Conservation (phyloP, 2,797 vertebrate genomes). For the Hephaestus fuliginosus region DNA sequence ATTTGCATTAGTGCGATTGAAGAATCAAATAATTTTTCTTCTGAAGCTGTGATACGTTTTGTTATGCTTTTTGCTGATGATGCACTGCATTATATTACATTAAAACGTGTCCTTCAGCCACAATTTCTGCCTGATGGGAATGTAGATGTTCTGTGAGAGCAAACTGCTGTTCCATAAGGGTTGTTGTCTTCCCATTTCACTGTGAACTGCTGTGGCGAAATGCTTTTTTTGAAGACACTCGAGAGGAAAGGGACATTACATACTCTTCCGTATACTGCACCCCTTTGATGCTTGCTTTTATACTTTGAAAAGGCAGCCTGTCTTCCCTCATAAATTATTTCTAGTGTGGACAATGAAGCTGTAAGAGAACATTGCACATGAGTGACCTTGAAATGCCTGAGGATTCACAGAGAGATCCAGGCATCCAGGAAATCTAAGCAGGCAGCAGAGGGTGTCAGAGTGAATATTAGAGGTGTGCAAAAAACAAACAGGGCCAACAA, state of each 20-base stretch:
- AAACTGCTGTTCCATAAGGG: conserved; percentile 20
- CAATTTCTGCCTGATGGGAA: conserved; percentile 32
- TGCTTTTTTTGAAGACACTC: conserved; percentile 32
- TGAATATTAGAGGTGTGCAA: conserved; percentile 17
- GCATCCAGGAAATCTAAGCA: conserved; percentile 37
- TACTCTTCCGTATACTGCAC: background rate
- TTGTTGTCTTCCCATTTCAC: conserved; percentile 46
- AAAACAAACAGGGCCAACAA: conserved; percentile 39
- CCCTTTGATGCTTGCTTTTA: conserved; percentile 23
- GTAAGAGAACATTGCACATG: conserved; percentile 40
- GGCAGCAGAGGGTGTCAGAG: conserved; percentile 28
- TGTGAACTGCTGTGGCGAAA: conserved; percentile 29
- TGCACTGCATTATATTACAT: background rate
- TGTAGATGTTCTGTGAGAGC: conserved; percentile 14
- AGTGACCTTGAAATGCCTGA: conserved; percentile 61
- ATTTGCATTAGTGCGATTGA: conserved; percentile 17
- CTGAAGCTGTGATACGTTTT: conserved; percentile 1
- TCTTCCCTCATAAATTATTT: conserved; percentile 53
- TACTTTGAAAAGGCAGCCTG: conserved; percentile 20
- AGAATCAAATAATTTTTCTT: conserved; percentile 20
- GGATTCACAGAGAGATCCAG: conserved; percentile 60
- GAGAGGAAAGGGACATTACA: background rate
- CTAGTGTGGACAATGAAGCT: conserved; percentile 22
- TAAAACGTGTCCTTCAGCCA: conserved; percentile 34
- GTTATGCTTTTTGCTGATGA: conserved; percentile 29